Percentiles rank a stretch among this genome's conserved stretches.
These are phyloP conservation scores for Pasiphila rectangulata DNA, from an alignment of 2,888 invertebrate species.

Conservation along the genomic window DNA sequence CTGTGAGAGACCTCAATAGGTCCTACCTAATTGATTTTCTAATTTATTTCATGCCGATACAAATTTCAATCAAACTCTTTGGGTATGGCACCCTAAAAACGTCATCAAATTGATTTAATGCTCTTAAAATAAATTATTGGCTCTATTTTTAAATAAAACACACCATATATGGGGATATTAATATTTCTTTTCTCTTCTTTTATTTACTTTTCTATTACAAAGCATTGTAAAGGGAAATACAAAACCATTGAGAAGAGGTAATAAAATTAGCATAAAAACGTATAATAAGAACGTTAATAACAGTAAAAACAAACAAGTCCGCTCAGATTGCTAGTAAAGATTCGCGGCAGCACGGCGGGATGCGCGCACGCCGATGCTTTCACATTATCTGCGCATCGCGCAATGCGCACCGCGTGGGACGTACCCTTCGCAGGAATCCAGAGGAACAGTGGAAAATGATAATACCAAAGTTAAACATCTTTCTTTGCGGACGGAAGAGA, in stretches of 20 bases:
- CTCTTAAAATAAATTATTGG: no score
- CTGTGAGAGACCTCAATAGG: no score
- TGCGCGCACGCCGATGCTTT: constrained; percentile 19
- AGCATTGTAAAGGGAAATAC: not conserved
- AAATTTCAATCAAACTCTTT: no score
- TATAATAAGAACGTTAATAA: constrained; percentile 11
- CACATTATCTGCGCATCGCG: constrained; percentile 22
- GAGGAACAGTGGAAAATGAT: not conserved
- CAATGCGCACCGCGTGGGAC: constrained; percentile 7
- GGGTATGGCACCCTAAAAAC: no score
- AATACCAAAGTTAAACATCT: not conserved
- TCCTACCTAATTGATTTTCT: no score
- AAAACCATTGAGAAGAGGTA: not conserved
- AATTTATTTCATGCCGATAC: no score
- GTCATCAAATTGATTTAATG: no score
- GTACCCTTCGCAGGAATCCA: not conserved
- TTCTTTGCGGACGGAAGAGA: no score
- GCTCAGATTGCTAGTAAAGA: constrained; percentile 6
- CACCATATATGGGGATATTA: no score
- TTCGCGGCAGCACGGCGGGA: constrained; percentile 1
- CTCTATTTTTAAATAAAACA: no score
- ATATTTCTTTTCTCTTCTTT: no score
- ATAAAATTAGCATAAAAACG: constrained; percentile 15
- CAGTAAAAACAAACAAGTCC: constrained; percentile 21
- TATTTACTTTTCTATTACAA: no score